Percentiles rank a stretch among this genome's conserved stretches.
Evolutionary conservation across 2,797 vertebrate species (phyloP).

Genomic region (Phataginus tetradactyla): DNA sequence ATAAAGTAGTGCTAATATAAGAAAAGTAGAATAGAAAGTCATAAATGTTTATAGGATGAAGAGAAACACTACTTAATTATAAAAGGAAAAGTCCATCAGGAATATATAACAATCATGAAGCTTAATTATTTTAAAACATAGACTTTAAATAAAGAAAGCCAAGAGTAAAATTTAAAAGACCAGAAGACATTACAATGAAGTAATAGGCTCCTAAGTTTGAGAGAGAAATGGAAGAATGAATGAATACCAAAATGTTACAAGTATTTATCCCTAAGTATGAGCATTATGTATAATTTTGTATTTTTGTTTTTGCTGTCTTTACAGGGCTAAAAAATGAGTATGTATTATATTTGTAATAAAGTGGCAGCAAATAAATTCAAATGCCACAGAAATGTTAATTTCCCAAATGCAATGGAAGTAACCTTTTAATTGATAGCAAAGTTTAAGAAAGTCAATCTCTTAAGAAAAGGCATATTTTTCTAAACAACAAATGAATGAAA

Average conservation of each 20-base stretch:
- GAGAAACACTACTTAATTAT: neutral
- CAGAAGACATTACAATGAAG: neutral
- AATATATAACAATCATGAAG: neutral
- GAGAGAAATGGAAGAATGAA: neutral
- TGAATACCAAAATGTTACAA: neutral
- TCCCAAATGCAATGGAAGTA: neutral
- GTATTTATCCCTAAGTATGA: neutral
- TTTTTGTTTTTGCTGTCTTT: neutral
- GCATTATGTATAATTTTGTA: neutral
- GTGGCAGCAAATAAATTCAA: neutral
- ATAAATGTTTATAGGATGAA: neutral
- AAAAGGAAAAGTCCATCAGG: neutral
- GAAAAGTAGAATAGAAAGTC: neutral
- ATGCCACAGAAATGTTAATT: neutral
- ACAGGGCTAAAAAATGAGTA: neutral
- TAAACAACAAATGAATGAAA: neutral
- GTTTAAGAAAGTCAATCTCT: neutral
- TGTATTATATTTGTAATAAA: neutral
- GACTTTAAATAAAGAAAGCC: neutral
- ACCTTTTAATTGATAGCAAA: neutral
- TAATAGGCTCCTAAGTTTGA: neutral
- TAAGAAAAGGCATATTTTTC: neutral
- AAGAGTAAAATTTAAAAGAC: neutral
- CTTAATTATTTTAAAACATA: constrained; percentile 5
- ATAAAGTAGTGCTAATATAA: neutral